Percentiles rank a stretch among this genome's conserved stretches.
phyloP scores from a whole-genome alignment of 2,888 invertebrate species.

The Bimastos eiseni region DNA sequence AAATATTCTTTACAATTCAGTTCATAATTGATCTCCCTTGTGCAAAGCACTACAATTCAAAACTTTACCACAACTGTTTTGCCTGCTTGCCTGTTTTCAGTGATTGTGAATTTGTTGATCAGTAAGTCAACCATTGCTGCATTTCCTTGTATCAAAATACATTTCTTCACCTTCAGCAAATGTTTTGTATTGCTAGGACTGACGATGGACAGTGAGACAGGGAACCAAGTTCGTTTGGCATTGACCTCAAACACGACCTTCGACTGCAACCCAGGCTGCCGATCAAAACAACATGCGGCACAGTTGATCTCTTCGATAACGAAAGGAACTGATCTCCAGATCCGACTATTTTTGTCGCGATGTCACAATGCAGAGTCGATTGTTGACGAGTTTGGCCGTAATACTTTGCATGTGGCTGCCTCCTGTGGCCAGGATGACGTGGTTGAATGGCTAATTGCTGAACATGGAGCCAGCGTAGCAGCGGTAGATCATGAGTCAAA shows the following conservation, averaged over 20 bases:
- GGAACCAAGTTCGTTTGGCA: neutral
- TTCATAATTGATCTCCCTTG: too few species aligned
- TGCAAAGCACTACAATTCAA: too few species aligned
- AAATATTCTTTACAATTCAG: too few species aligned
- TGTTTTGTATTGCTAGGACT: neutral
- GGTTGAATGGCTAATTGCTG: slow-evolving; percentile 75
- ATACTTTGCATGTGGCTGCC: slow-evolving; percentile 75
- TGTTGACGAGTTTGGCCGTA: slow-evolving; percentile 69
- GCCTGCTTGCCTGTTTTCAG: neutral
- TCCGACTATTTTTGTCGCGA: slow-evolving; percentile 53
- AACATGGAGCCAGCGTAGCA: slow-evolving; percentile 69
- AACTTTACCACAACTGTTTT: neutral
- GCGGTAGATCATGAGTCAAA: slow-evolving; percentile 74
- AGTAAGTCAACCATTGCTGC: neutral
- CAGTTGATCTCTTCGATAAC: slow-evolving; percentile 58
- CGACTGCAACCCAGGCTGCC: slow-evolving; percentile 42
- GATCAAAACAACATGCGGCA: slow-evolving; percentile 59
- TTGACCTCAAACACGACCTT: neutral
- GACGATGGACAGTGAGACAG: slow-evolving; percentile 33
- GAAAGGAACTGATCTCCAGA: slow-evolving; percentile 51
- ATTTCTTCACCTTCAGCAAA: neutral
- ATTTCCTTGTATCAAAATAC: neutral
- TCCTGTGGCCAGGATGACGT: slow-evolving; percentile 74
- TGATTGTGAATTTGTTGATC: neutral
- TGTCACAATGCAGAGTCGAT: slow-evolving; percentile 53